Percentiles rank a stretch among this genome's conserved stretches.
Conservation (phyloP, 2,797 vertebrate species). For the Carcharodon carcharias region DNA sequence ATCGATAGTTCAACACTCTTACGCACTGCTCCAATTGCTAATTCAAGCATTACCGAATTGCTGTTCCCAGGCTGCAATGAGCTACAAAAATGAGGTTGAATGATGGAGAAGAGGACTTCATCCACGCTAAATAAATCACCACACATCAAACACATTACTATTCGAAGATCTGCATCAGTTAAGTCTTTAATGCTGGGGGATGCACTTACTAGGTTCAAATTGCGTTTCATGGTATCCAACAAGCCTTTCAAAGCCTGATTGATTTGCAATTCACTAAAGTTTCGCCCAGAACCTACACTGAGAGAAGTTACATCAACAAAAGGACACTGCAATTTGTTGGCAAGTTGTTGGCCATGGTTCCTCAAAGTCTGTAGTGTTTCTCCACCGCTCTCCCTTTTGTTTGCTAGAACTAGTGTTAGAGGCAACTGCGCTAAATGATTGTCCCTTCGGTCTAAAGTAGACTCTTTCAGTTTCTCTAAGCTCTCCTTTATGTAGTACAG, state of each 20-base stretch:
- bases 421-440: constrained; percentile 72
- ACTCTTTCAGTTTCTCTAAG: constrained; percentile 83
- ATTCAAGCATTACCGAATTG: constrained; percentile 76
- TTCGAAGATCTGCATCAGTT: constrained; percentile 73
- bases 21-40: constrained; percentile 68
- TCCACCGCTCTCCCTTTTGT: constrained; percentile 80
- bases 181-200: constrained; percentile 70
- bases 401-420: constrained; percentile 78
- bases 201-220: constrained; percentile 59
- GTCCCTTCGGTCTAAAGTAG: constrained; percentile 70
- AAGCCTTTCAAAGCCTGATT: constrained; percentile 78
- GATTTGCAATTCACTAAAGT: constrained; percentile 86
- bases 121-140: constrained; percentile 80
- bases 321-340: constrained; percentile 77
- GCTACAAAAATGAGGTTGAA: constrained; percentile 74
- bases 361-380: constrained; percentile 88
- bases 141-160: constrained; percentile 92
- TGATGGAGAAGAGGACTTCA: constrained; percentile 78
- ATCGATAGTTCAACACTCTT: constrained; percentile 77
- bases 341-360: constrained; percentile 83
- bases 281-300: constrained; percentile 82
- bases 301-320: constrained; percentile 84
- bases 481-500: constrained; percentile 90
- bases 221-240: constrained; percentile 70
- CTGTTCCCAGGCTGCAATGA: constrained; percentile 62